Conservation (phyloP, 2,888 invertebrate genomes). For the Colostygia pectinataria region DNA sequence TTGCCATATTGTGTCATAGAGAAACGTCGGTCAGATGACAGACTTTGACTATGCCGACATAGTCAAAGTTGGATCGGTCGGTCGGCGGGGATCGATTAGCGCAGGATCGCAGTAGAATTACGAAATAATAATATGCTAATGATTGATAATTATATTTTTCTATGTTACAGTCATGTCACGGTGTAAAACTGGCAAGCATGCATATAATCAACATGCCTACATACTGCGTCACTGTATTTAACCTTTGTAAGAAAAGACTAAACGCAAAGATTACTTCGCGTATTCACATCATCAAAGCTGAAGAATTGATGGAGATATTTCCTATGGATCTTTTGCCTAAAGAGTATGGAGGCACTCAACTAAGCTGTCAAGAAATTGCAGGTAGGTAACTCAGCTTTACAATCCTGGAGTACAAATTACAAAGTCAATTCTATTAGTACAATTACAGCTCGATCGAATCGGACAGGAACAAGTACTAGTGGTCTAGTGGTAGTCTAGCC, state of each 20-base stretch:
- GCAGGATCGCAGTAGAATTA: too few species aligned
- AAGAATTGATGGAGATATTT: constrained; percentile 43
- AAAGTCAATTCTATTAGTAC: neutral
- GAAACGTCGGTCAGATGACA: too few species aligned
- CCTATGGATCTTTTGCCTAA: constrained; percentile 54
- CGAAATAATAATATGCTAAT: too few species aligned
- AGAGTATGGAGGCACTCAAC: constrained; percentile 56
- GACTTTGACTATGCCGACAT: too few species aligned
- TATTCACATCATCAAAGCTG: constrained; percentile 34
- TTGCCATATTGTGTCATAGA: too few species aligned
- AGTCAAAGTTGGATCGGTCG: too few species aligned
- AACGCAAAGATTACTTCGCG: constrained; percentile 58
- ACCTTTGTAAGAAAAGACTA: constrained; percentile 52
- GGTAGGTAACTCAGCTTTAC: constrained; percentile 22
- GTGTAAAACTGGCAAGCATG: constrained; percentile 5
- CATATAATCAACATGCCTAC: constrained; percentile 20
- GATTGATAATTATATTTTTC: neutral
- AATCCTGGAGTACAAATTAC: too few species aligned
- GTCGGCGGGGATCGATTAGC: too few species aligned
- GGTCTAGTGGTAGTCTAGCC: too few species aligned
- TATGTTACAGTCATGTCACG: constrained; percentile 21
- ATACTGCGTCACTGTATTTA: constrained; percentile 4
- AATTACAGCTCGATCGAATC: too few species aligned
- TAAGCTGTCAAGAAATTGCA: constrained; percentile 38
- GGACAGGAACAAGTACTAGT: too few species aligned